These are phyloP conservation scores for Asbolus verrucosus DNA, from an alignment of 1,140 invertebrate species.

Conservation along the genomic window DNA sequence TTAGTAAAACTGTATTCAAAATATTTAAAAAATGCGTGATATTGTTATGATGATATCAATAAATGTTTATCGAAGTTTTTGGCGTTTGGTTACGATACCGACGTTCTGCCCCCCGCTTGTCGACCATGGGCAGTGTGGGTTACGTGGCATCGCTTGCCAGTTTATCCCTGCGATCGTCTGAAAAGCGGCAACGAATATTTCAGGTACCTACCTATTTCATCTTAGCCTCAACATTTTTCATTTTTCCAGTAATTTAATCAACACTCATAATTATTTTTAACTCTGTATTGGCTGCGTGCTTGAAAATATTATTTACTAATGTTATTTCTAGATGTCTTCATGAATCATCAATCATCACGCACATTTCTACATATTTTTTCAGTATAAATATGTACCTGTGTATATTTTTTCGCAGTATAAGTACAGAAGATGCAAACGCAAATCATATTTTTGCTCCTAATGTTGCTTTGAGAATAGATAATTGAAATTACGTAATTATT, in stretches of 20 bases:
- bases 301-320: slow-evolving; percentile 21
- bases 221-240: slow-evolving; percentile 13
- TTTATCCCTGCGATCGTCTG: slow-evolving; percentile 60
- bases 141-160: slow-evolving; percentile 43
- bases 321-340: slow-evolving; percentile 18
- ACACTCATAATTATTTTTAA: slow-evolving; percentile 44
- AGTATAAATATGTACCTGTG: too few relatives aligned
- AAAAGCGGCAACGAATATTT: slow-evolving; percentile 60
- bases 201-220: slow-evolving; percentile 50
- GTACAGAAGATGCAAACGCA: too few relatives aligned
- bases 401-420: too few relatives aligned
- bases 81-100: slow-evolving; percentile 17
- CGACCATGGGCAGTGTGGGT: slow-evolving; percentile 22
- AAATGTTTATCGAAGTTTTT: slow-evolving; percentile 26
- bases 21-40: too few relatives aligned
- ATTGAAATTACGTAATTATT: too few relatives aligned
- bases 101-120: slow-evolving; percentile 34
- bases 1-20: too few relatives aligned
- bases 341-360: slow-evolving; percentile 9
- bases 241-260: slow-evolving; percentile 37
- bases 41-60: not conserved
- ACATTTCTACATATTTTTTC: too few relatives aligned
- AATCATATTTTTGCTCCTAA: too few relatives aligned
- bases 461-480: too few relatives aligned
- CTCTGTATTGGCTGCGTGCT: slow-evolving; percentile 29